Percentiles rank a stretch among this genome's conserved stretches.
Evolutionary conservation across 2,113 vertebrate species (phyloP).

Genomic region (Cepphus grylle): DNA sequence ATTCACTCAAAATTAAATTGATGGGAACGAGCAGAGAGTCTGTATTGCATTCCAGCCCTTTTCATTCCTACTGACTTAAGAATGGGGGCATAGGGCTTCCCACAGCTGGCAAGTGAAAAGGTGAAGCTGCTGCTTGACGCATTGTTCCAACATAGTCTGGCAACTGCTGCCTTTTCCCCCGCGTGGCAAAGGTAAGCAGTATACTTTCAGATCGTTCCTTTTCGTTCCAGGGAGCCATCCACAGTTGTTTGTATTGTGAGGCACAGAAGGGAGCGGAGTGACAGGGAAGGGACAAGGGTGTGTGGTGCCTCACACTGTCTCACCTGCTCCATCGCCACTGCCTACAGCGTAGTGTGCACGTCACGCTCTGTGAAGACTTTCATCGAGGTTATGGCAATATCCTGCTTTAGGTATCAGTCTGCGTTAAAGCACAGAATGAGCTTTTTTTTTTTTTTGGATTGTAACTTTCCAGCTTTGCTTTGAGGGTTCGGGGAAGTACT

Average conservation of each 20-base stretch:
- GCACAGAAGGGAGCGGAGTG: neutral
- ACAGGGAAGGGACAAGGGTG: neutral
- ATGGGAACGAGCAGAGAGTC: neutral
- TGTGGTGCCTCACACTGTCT: neutral
- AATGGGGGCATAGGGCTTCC: neutral
- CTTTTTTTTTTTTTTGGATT: neutral
- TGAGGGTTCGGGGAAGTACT: neutral
- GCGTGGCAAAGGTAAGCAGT: neutral
- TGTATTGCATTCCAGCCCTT: neutral
- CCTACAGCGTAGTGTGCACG: accelerated
- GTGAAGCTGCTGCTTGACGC: neutral
- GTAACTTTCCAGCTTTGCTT: neutral
- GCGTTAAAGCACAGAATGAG: neutral
- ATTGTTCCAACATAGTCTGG: neutral
- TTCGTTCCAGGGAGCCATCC: neutral
- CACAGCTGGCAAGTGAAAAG: neutral
- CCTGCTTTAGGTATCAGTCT: neutral
- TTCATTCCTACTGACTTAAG: neutral
- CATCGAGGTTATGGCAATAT: neutral
- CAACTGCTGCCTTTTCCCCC: neutral
- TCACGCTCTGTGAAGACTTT: neutral
- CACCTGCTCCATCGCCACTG: neutral
- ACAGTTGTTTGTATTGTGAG: neutral
- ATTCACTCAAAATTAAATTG: neutral
- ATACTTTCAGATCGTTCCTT: neutral